These are phyloP conservation scores for Hyposoter didymator DNA, from an alignment of 2,888 invertebrate genomes.

Conservation along the genomic window DNA sequence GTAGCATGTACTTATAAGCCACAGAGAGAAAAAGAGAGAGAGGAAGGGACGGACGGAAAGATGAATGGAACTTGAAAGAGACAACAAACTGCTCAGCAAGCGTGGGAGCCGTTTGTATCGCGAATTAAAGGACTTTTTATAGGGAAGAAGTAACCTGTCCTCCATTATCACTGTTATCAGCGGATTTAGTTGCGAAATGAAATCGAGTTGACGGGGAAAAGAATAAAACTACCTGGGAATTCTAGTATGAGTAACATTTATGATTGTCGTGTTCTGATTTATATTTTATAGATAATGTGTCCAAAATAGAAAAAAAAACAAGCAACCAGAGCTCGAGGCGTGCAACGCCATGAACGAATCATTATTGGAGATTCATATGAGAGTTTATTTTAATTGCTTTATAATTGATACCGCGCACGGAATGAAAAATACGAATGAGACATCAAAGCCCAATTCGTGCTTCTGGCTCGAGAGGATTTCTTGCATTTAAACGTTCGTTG, in stretches of 20 bases:
- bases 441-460: not conserved
- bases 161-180: constrained; percentile 19
- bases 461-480: not conserved
- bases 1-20: constrained; percentile 38
- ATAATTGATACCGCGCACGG: not conserved
- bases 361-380: not conserved
- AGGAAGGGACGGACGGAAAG: constrained; percentile 70
- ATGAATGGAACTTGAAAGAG: constrained; percentile 74
- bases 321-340: not conserved
- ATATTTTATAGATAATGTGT: too few relatives aligned
- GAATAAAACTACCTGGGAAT: not conserved
- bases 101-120: constrained; percentile 71
- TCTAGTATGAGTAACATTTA: too few relatives aligned
- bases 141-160: constrained; percentile 8
- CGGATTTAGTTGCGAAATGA: not conserved
- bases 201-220: not conserved
- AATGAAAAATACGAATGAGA: not conserved
- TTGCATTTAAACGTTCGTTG: not conserved
- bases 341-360: not conserved
- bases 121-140: constrained; percentile 33
- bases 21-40: constrained; percentile 13
- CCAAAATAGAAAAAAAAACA: too few relatives aligned
- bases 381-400: not conserved
- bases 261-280: too few relatives aligned
- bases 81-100: constrained; percentile 72